Base-by-base conservation (phyloP, 23 tunicate species). In the Diplosoma virens region DNA sequence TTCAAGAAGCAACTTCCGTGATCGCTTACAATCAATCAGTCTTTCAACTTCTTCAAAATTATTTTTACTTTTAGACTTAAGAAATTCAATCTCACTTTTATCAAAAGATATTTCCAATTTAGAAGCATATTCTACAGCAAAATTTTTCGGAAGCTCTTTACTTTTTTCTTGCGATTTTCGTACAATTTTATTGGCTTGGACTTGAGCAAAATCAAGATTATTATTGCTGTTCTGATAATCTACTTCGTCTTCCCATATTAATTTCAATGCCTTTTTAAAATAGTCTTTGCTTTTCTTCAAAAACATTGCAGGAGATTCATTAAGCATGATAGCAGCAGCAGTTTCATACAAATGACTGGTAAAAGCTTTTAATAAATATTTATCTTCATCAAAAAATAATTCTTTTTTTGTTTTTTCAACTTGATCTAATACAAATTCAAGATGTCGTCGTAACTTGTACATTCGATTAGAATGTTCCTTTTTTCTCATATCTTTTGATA, bases 261-360 rank as follows among this genome's bases (percentile, higher is more conserved):
- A 23, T 21, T 36, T 35, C 28, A 68, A 16, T 22, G 75, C 75
- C 21, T 41, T 37, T 16, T 68, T 11, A 23, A 68, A 68, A 25
- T 68, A 68, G 5, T 37, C 37, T n/a, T 34, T 25, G 21, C 75
- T 36, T 68, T 37, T 30, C 30, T 35, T 30, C 4, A 2, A 3
- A 5, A 11, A 25, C 35, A n/a, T 20, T n/a, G 34, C 16, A 7
- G 37, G 37, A 37, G 75, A 68, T 16, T 34, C 28, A 68, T 11
- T 3, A 23, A 47, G 30, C 75, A 65, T 58, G 33, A 82, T 61
- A 11, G 80, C 81, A 33, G 80, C 87, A 3, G 61, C 50, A 23
- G 77, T 77, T 63, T 82, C 87, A 65, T 64, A 63, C 37, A 82
- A 29, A 48, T 82, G 2, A 21, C 78, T 72, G 20, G 48, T 14